Conservation (phyloP, 2,113 vertebrate genomes). For the Sander lucioperca region DNA sequence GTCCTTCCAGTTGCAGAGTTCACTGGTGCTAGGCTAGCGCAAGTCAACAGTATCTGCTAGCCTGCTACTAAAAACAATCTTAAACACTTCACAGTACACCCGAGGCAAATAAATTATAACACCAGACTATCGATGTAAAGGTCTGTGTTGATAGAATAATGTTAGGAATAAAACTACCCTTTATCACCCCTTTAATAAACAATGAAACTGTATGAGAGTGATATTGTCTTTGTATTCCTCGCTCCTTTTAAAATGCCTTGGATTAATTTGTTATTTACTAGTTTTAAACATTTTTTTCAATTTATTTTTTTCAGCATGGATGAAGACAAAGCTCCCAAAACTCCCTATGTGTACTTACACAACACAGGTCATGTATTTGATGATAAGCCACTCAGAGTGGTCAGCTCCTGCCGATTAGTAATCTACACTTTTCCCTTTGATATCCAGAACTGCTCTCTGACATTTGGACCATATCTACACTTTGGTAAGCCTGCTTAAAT, state of each 20-base stretch:
- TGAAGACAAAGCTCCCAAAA: constrained; percentile 22
- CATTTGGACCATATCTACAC: constrained; percentile 64
- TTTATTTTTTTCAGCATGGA: constrained; percentile 41
- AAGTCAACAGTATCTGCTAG: too few relatives aligned
- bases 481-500: constrained; percentile 33
- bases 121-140: too few relatives aligned
- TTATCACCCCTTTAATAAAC: too few relatives aligned
- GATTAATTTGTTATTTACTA: not conserved
- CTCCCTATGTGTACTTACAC: constrained; percentile 54
- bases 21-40: too few relatives aligned
- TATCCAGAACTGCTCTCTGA: constrained; percentile 65
- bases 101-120: too few relatives aligned
- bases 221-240: not conserved
- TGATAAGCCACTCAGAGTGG: constrained; percentile 31
- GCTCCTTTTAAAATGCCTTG: not conserved
- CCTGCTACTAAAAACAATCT: not conserved
- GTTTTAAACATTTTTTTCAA: not conserved
- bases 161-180: too few relatives aligned
- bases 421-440: constrained; percentile 73
- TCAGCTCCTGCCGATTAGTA: constrained; percentile 59
- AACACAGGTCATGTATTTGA: constrained; percentile 57
- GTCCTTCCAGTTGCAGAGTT: too few relatives aligned
- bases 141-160: too few relatives aligned
- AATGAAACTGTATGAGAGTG: not conserved
- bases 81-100: too few relatives aligned